Conservation (phyloP, 2,797 vertebrate species). For the Erethizon dorsatum region DNA sequence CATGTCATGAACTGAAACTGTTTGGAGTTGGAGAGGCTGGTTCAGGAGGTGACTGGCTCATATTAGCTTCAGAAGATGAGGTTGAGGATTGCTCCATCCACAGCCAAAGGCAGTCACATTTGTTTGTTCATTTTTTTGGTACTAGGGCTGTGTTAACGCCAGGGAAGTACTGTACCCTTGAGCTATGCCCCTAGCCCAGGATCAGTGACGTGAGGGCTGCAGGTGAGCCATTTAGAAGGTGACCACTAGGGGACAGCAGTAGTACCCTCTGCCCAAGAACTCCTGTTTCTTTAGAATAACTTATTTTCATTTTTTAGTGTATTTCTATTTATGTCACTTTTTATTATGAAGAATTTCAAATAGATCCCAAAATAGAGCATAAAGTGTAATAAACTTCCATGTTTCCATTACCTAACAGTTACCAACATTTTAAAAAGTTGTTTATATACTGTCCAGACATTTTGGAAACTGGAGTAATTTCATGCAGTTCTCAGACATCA, state of each 20-base stretch:
- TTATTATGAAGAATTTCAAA: constrained; percentile 41
- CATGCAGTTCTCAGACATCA: not conserved
- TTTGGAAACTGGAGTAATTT: not conserved
- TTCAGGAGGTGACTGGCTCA: not conserved
- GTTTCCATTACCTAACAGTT: not conserved
- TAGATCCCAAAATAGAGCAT: not conserved
- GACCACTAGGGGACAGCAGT: constrained; percentile 86
- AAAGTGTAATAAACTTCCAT: not conserved
- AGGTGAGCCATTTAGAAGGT: constrained; percentile 45
- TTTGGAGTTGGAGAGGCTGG: not conserved
- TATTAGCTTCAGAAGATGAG: constrained; percentile 6
- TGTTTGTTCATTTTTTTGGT: no score
- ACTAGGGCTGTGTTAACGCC: no score
- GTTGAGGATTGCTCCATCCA: not conserved
- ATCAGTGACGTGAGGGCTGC: not conserved
- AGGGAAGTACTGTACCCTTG: not conserved
- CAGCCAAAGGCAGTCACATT: not conserved
- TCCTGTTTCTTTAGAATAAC: not conserved
- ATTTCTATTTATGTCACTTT: not conserved
- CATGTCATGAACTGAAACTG: not conserved
- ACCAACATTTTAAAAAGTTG: constrained; percentile 3
- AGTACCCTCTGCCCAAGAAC: not conserved
- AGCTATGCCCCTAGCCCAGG: no score
- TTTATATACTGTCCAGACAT: not conserved
- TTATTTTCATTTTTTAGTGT: constrained; percentile 4